These are phyloP conservation scores for Grus americana DNA, from an alignment of 2,113 vertebrate genomes.

Conservation along the genomic window DNA sequence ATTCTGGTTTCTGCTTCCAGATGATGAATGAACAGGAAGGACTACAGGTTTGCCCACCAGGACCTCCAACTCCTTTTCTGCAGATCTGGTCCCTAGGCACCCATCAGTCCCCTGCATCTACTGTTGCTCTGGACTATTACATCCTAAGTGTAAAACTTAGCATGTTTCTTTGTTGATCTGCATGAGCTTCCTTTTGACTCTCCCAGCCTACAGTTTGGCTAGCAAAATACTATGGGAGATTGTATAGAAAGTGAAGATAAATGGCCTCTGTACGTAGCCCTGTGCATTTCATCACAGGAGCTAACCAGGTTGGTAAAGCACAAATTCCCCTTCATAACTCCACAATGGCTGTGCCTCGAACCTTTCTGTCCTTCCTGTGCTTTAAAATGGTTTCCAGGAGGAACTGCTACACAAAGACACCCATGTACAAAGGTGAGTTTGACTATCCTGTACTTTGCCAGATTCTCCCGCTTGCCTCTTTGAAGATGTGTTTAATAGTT, in stretches of 20 bases:
- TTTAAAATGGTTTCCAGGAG: not conserved
- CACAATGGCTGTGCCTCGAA: not conserved
- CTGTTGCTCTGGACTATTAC: not conserved
- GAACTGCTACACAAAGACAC: not conserved
- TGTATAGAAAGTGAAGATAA: not conserved
- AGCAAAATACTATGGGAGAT: not conserved
- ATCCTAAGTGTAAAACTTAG: not conserved
- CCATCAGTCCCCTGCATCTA: too few species aligned
- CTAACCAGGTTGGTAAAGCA: not conserved
- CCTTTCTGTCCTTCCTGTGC: not conserved
- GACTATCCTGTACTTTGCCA: not conserved
- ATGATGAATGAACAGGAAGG: not conserved
- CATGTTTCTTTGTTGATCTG: not conserved
- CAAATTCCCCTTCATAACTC: not conserved
- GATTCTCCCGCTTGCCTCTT: not conserved
- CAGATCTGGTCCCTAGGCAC: not conserved
- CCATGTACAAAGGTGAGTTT: not conserved
- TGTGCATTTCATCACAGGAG: not conserved
- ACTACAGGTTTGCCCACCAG: not conserved
- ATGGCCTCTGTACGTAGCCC: not conserved
- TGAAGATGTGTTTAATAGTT: not conserved
- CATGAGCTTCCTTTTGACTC: not conserved
- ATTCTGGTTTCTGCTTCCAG: not conserved
- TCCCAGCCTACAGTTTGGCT: not conserved
- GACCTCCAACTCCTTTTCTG: not conserved